Evolutionary conservation across 2,888 invertebrate species (phyloP).

Genomic region (Eugnorisma glareosa): DNA sequence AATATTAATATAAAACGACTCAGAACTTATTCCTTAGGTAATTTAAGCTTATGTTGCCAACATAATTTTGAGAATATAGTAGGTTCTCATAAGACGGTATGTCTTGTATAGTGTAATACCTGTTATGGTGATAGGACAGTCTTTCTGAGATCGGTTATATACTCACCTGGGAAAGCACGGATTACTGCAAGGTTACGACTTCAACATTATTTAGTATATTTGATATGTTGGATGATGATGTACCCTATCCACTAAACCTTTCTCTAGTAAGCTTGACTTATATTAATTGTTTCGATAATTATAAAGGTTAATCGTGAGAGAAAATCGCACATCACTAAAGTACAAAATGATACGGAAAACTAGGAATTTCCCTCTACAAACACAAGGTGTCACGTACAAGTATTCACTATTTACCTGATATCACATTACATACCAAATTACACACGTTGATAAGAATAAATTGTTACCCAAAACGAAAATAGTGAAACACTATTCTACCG

Average conservation of each 20-base stretch:
- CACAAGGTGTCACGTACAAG: too few species aligned
- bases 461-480: constrained; percentile 49
- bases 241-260: not conserved
- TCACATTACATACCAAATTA: not conserved
- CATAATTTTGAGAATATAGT: constrained; percentile 69
- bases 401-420: not conserved
- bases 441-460: not conserved
- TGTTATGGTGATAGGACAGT: constrained; percentile 9
- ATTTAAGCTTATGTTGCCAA: constrained; percentile 78
- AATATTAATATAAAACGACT: constrained; percentile 86
- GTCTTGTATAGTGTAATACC: constrained; percentile 15
- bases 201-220: constrained; percentile 3
- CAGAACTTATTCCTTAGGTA: constrained; percentile 82
- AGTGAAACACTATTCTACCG: constrained; percentile 79
- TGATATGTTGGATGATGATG: not conserved
- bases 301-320: not conserved
- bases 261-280: not conserved
- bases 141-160: constrained; percentile 1
- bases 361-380: not conserved
- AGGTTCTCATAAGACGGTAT: constrained; percentile 29
- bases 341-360: not conserved
- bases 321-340: not conserved
- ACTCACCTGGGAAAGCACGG: not conserved
- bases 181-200: not conserved
- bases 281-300: too few species aligned